phyloP scores from a whole-genome alignment of 1,140 invertebrate genomes.

The Mesaphorura yosii region DNA sequence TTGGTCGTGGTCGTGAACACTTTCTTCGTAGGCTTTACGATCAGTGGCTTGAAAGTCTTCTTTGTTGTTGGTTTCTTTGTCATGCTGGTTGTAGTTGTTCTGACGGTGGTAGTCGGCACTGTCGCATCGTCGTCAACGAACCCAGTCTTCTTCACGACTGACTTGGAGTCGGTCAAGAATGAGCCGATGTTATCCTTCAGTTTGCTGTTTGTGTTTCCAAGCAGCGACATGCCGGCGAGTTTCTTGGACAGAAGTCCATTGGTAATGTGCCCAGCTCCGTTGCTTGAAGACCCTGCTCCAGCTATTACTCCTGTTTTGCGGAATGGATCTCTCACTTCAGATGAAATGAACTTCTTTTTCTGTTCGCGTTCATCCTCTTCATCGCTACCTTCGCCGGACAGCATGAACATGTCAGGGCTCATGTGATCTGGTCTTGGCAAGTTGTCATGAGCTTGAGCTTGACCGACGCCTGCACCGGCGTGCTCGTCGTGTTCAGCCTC shows the following conservation, averaged over 20 bases:
- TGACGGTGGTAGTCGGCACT: not conserved
- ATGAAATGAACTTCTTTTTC: conserved; percentile 12
- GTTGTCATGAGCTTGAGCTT: not conserved
- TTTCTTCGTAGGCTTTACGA: not conserved
- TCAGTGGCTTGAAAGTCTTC: conserved; percentile 1
- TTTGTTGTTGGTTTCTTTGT: not conserved
- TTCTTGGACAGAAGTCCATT: not conserved
- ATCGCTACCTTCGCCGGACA: conserved; percentile 21
- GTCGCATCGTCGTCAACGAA: conserved; percentile 1
- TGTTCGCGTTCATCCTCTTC: conserved; percentile 9
- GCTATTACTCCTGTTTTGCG: conserved; percentile 5
- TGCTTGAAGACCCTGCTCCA: not conserved
- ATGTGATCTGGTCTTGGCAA: conserved; percentile 10
- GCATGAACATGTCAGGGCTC: conserved; percentile 20
- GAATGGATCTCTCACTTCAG: conserved; percentile 16
- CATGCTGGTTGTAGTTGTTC: not conserved
- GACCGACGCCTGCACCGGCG: not conserved
- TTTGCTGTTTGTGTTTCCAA: not conserved
- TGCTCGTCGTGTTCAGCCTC: not conserved
- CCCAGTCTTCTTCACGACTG: conserved; percentile 25
- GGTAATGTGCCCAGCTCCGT: not conserved
- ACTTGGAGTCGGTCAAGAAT: conserved; percentile 7
- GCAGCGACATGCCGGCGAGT: not conserved
- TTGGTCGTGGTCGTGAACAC: conserved; percentile 6
- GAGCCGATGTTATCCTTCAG: not conserved